Conservation (phyloP, 2,888 invertebrate species). For the Pristionchus entomophagus region DNA sequence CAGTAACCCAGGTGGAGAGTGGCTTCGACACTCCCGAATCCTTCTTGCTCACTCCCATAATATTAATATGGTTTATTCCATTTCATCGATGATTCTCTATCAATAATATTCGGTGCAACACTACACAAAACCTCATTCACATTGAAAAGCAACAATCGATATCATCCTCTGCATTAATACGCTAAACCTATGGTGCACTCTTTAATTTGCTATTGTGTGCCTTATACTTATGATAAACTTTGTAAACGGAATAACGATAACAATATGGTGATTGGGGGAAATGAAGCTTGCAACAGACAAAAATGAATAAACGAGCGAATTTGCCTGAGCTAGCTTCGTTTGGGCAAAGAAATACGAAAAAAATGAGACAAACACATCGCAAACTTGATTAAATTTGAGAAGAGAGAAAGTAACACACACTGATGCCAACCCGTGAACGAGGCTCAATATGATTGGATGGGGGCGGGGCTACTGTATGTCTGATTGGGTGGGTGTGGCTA, state of each 20-base stretch:
- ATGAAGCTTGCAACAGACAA: background rate
- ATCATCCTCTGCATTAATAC: background rate
- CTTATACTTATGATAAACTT: conserved; percentile 12
- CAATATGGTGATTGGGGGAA: background rate
- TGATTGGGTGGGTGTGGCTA: background rate
- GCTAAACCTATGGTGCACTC: background rate
- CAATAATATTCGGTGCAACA: background rate
- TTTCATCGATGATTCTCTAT: conserved; percentile 20
- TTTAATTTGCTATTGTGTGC: background rate
- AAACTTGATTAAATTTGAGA: conserved; percentile 12
- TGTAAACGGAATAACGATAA: conserved; percentile 22
- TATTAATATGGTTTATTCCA: conserved; percentile 25
- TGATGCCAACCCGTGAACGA: background rate
- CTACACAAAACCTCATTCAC: background rate
- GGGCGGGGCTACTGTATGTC: background rate
- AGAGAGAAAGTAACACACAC: background rate
- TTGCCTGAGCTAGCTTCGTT: background rate
- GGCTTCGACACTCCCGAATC: too few species aligned
- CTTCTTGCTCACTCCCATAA: too few species aligned
- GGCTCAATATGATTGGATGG: conserved; percentile 20
- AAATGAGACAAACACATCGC: background rate
- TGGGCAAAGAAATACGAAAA: background rate
- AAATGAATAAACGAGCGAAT: background rate
- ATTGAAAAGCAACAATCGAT: background rate
- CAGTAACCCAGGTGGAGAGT: too few species aligned